Conservation (phyloP, 2,113 vertebrate species). For the Callaeas wilsoni region DNA sequence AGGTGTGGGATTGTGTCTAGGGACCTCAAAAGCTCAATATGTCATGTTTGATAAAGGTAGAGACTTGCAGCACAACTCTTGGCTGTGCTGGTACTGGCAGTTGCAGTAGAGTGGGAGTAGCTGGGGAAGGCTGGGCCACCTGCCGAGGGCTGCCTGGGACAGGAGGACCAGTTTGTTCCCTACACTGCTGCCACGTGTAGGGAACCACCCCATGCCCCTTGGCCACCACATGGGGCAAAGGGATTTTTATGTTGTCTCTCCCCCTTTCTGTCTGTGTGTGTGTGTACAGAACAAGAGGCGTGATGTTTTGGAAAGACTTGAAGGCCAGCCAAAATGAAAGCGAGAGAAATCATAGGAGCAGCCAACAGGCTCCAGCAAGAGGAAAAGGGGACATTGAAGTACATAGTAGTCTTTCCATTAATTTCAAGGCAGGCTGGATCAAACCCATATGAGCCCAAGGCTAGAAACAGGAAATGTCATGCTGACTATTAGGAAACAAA, state of each 20-base stretch:
- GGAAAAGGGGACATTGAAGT: background rate
- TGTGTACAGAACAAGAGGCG: background rate
- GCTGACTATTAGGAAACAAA: slow-evolving; percentile 22
- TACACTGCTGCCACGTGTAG: rapidly evolving
- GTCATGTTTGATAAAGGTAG: background rate
- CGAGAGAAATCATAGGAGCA: background rate
- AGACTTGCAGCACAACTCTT: background rate
- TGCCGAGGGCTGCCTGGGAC: background rate
- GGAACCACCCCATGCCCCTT: background rate
- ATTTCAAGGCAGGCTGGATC: background rate
- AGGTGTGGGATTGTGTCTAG: background rate
- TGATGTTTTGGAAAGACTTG: background rate
- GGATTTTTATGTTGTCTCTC: background rate
- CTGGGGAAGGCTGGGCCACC: background rate
- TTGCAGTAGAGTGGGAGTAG: background rate
- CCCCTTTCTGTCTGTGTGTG: background rate
- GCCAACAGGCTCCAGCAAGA: background rate
- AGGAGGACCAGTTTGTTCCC: rapidly evolving
- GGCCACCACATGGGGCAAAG: background rate
- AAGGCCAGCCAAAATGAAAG: background rate
- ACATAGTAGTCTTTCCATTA: background rate
- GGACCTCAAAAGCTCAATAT: background rate
- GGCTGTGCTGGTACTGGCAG: background rate
- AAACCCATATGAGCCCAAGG: background rate
- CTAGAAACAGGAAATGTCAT: background rate